Evolutionary conservation across 2,113 vertebrate species (phyloP), one percentile per base, ranked within the genome.

Genomic region (Ammospiza nelsoni): DNA sequence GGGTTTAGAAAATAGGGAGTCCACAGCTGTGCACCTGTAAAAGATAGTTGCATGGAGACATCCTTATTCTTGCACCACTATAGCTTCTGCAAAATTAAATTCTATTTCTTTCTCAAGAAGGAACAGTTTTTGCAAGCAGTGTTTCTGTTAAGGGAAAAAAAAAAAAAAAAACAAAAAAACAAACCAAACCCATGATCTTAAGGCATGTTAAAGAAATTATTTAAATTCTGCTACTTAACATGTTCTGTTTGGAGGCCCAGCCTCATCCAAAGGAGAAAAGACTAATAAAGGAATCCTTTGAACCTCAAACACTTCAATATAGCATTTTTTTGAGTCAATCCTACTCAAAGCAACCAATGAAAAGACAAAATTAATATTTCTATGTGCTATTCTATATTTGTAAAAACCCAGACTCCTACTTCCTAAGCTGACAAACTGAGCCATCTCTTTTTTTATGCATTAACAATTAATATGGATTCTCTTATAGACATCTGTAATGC

Each of bases 381-480:
- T 80, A 63, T 63, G 72, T 92, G 75, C 85, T 95, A 71, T 91
- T 91, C 83, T 83, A 51, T 44, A 75, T 57, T 89, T 24, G 52
- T 73, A 52, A 93, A 90, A 92, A 79, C 73, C 62, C n/a, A 95
- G 95, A 93, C 12, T 73, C 37, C 37, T 89, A 48, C 93, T 95
- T 97, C 84, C 94, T 94, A 78, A 94, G 92, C 89, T 92, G 88
- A 90, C 75, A 93, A 97, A 96, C 74, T 89, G 89, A 96, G 96
- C 92, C 35, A 18, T 65, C 95, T 96, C 87, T 91, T 96, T 92
- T 96, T 95, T 97, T 94, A 96, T 58, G 44, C 96, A 95, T 97
- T 96, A 97, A 97, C 96, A 98, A 97, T 98, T 97, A 98, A 97
- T 97, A 98, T 76, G 92, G 95, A 94, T 96, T 97, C 95, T 49